Conservation (phyloP, 2,113 vertebrate species). For the Eurystomus gularis region DNA sequence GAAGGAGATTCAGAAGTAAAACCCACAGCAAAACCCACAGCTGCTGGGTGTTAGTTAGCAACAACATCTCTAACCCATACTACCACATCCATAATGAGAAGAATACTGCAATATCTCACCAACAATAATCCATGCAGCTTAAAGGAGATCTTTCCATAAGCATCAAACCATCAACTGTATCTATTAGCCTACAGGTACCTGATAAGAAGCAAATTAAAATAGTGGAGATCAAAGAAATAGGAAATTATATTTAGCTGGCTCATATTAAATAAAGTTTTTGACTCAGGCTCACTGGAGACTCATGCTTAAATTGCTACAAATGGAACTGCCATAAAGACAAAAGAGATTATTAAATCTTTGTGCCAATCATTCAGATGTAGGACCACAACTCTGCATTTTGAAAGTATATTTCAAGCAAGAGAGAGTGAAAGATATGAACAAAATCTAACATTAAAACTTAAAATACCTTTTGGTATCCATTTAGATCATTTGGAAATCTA, state of each 20-base stretch:
- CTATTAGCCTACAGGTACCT: constrained; percentile 58
- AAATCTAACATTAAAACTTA: constrained; percentile 23
- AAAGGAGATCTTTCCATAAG: constrained; percentile 6
- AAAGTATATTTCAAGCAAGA: constrained; percentile 11
- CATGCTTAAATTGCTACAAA: constrained; percentile 60
- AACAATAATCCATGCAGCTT: constrained; percentile 31
- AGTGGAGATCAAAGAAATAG: constrained; percentile 54
- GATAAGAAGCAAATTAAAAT: constrained; percentile 59
- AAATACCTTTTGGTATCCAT: constrained; percentile 21
- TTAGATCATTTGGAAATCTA: constrained; percentile 10
- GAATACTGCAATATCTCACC: constrained; percentile 10
- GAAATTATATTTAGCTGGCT: constrained; percentile 56
- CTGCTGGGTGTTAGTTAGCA: constrained; percentile 28
- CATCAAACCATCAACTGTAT: constrained; percentile 34
- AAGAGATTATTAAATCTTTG: constrained; percentile 52
- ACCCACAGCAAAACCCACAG: not conserved
- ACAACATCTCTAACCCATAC: not conserved
- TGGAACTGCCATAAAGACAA: constrained; percentile 63
- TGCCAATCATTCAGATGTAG: constrained; percentile 40
- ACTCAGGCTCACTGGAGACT: constrained; percentile 41
- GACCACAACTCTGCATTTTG: constrained; percentile 10
- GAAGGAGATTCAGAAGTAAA: not conserved
- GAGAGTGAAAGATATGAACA: not conserved
- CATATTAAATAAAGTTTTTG: constrained; percentile 60
- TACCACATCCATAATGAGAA: not conserved